These are phyloP conservation scores for Mus spretus DNA, from an alignment of 2,797 vertebrate genomes.

Conservation along the genomic window DNA sequence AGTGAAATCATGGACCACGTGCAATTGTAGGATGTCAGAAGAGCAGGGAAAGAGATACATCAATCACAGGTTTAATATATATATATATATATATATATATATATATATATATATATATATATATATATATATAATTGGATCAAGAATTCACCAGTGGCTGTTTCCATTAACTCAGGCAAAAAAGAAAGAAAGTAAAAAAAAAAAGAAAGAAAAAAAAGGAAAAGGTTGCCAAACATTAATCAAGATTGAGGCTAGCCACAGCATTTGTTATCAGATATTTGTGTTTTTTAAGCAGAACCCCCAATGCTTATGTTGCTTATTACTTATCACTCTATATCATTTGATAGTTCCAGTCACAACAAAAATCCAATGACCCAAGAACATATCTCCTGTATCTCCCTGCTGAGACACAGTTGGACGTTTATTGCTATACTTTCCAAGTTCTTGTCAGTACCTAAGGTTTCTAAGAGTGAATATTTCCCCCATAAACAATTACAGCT, in stretches of 20 bases:
- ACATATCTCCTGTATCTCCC: neutral
- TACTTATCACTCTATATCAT: neutral
- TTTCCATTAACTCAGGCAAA: neutral
- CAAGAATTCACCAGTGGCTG: neutral
- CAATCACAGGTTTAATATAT: neutral
- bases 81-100: no score
- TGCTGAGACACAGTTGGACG: neutral
- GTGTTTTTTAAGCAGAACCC: neutral
- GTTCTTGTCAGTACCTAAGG: neutral
- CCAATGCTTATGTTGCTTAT: neutral
- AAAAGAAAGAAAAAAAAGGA: neutral
- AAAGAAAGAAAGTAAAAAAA: neutral
- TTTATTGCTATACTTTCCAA: constrained; percentile 1
- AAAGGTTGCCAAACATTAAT: neutral
- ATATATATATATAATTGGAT: neutral
- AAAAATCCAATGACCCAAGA: neutral
- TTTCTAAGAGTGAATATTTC: constrained; percentile 43
- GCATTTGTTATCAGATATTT: neutral
- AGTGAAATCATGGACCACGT: fast-evolving
- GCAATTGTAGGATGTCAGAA: neutral
- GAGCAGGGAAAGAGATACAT: neutral
- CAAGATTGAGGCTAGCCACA: neutral
- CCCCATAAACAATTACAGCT: constrained; percentile 39
- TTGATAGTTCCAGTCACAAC: neutral
- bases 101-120: no score